Evolutionary conservation across 2,888 invertebrate species (phyloP), one percentile per base, ranked within the genome.

Genomic region (Drosophila antonietae): DNA sequence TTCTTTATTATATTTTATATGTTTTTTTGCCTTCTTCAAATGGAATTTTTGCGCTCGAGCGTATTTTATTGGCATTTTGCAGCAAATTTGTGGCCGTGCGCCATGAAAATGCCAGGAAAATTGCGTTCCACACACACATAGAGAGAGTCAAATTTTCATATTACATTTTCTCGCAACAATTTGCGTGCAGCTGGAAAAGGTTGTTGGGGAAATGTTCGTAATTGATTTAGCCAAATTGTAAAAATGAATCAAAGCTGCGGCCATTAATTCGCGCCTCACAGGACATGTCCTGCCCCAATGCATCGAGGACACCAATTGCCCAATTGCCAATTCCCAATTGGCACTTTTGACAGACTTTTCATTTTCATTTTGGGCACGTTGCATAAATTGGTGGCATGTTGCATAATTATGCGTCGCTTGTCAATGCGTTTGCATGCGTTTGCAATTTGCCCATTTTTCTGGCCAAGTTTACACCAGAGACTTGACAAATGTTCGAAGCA

Each of bases 171-270:
- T 64, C 35, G 35, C 49, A 55, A 41, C 23, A 31, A 41, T 52
- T 52, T 52, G 8, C 20, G n/a, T 18, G 37, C 37, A 18, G 23
- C n/a, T 39, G 15, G 39, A 23, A 53, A 53, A 53, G 58, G 10
- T 12, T 39, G 37, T 49, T 60, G 37, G 67, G 73, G 61, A 80
- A 72, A 77, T 77, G 60, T 18, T 51, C 60, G 62, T 85, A 85
- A 89, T 85, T 89, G 85, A 87, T 85, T 85, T 84, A 87, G 87
- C 87, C 78, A 88, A 84, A 84, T 82, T 83, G 87, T 81, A 86
- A 84, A 81, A 81, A 59, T 79, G 73, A 75, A 74, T 89, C 80
- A 89, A 81, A 80, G 80, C 64, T 61, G 53, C 68, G 68, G 33
- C 51, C 51, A 58, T 71, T 62, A 70, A 68, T 78, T 63, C 49